phyloP scores from a whole-genome alignment of 2,113 vertebrate genomes.

The Macrotus californicus region DNA sequence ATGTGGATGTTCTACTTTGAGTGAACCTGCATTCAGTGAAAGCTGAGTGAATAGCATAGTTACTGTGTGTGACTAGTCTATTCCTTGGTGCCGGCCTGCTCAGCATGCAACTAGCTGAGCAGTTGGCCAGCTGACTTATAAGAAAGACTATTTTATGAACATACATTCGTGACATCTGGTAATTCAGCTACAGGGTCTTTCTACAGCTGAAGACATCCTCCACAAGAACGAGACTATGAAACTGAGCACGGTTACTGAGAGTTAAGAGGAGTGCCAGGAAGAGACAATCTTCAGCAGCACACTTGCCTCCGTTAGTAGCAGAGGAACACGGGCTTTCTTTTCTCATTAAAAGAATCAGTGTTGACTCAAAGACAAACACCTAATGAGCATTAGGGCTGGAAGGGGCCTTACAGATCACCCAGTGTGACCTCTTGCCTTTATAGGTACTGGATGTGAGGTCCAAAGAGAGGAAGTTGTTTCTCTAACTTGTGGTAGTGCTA shows the following conservation, averaged over 20 bases:
- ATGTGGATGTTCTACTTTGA: too few relatives aligned
- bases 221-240: neutral
- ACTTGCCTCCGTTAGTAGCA: neutral
- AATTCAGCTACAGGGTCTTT: neutral
- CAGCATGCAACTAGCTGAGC: too few relatives aligned
- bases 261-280: neutral
- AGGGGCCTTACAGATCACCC: neutral
- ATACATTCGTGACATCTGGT: neutral
- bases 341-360: neutral
- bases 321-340: neutral
- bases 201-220: neutral
- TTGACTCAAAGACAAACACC: slow-evolving; percentile 22
- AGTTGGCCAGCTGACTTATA: too few relatives aligned
- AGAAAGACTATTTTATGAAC: too few relatives aligned
- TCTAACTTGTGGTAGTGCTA: neutral
- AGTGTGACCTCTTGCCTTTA: neutral
- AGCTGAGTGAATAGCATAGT: too few relatives aligned
- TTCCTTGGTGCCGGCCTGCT: too few relatives aligned
- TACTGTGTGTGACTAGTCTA: too few relatives aligned
- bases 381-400: neutral
- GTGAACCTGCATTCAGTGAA: too few relatives aligned
- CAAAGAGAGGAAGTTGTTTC: neutral
- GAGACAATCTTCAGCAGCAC: neutral
- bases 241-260: neutral
- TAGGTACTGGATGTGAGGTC: neutral